Evolutionary conservation across 2,888 invertebrate genomes (phyloP).

Genomic region (Tipula helvola): DNA sequence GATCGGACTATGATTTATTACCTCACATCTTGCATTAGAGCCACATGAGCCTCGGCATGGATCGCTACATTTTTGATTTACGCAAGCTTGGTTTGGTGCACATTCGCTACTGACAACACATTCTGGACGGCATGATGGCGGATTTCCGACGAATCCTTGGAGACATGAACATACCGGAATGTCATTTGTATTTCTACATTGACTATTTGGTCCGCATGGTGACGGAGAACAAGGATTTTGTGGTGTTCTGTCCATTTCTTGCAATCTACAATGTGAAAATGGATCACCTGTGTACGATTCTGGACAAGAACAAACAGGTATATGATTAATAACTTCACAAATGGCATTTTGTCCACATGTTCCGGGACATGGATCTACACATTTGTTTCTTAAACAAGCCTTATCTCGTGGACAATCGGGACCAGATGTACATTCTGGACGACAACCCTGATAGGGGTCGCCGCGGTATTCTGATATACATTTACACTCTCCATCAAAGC

Average conservation of each 20-base stretch:
- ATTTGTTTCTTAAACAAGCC: slow-evolving; percentile 58
- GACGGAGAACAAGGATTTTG: slow-evolving; percentile 42
- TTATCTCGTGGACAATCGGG: slow-evolving; percentile 55
- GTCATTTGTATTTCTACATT: slow-evolving; percentile 43
- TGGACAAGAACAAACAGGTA: slow-evolving; percentile 60
- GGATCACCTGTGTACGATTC: slow-evolving; percentile 59
- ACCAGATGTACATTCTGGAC: slow-evolving; percentile 63
- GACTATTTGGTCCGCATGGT: slow-evolving; percentile 50
- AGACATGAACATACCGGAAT: slow-evolving; percentile 60
- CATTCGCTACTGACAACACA: slow-evolving; percentile 57
- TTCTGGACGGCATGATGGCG: slow-evolving; percentile 55
- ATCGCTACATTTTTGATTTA: slow-evolving; percentile 55
- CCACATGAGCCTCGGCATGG: slow-evolving; percentile 64
- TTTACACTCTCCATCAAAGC: slow-evolving; percentile 53
- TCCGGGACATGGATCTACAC: slow-evolving; percentile 61
- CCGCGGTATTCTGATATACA: slow-evolving; percentile 61
- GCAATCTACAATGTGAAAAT: slow-evolving; percentile 42
- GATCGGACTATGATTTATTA: slow-evolving; percentile 58
- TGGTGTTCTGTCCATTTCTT: slow-evolving; percentile 23
- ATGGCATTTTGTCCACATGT: slow-evolving; percentile 59
- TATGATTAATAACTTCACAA: slow-evolving; percentile 61
- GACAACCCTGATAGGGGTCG: slow-evolving; percentile 50
- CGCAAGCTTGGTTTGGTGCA: slow-evolving; percentile 46
- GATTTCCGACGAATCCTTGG: slow-evolving; percentile 51
- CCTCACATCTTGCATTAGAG: slow-evolving; percentile 53